These are phyloP conservation scores for Eumeta japonica DNA, from an alignment of 1,140 invertebrate species.

Conservation along the genomic window DNA sequence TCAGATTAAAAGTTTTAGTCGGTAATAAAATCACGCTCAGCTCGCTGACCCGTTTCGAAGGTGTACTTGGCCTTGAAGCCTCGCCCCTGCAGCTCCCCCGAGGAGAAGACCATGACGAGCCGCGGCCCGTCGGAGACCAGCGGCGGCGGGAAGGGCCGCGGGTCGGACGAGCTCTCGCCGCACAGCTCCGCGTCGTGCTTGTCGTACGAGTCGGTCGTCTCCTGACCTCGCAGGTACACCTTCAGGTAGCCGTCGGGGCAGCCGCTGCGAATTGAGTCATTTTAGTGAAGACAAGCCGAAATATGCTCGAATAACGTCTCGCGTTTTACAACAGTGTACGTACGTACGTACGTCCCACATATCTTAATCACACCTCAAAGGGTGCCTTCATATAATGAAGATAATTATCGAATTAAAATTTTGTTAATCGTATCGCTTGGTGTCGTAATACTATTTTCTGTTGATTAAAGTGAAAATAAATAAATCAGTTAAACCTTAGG, in stretches of 20 bases:
- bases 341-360: too few species aligned
- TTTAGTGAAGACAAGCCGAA: slow-evolving; percentile 14
- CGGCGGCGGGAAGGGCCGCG: slow-evolving; percentile 61
- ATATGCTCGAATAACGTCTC: too few species aligned
- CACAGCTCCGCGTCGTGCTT: slow-evolving; percentile 92
- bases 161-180: slow-evolving; percentile 61
- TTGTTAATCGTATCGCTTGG: too few species aligned
- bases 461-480: too few species aligned
- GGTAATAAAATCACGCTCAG: neutral
- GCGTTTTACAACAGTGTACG: too few species aligned
- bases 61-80: slow-evolving; percentile 90
- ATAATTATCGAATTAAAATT: too few species aligned
- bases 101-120: slow-evolving; percentile 90
- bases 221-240: slow-evolving; percentile 88
- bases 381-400: too few species aligned
- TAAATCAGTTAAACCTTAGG: too few species aligned
- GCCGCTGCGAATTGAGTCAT: too few species aligned
- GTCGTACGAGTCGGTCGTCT: slow-evolving; percentile 88
- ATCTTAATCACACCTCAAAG: too few species aligned
- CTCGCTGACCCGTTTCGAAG: slow-evolving; percentile 80
- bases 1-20: neutral
- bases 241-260: slow-evolving; percentile 90
- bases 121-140: slow-evolving; percentile 88
- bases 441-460: too few species aligned
- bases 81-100: slow-evolving; percentile 81